Conservation (phyloP, 2,797 vertebrate species). For the Bradypodion pumilum region DNA sequence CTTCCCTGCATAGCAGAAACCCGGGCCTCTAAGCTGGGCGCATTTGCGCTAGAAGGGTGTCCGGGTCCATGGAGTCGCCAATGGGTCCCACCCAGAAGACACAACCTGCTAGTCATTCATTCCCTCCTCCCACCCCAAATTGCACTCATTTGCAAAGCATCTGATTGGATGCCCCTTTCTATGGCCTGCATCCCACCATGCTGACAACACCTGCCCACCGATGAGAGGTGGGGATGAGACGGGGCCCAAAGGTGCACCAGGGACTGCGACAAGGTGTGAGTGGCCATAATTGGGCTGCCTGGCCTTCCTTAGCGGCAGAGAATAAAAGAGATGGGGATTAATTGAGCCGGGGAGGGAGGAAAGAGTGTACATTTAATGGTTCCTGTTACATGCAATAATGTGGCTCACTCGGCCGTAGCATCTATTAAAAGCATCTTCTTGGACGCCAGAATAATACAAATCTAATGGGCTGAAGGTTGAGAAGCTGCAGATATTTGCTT, state of each 20-base stretch:
- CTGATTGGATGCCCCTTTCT: background rate
- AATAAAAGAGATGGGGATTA: background rate
- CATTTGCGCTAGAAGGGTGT: too few species aligned
- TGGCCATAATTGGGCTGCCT: background rate
- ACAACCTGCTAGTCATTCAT: accelerated
- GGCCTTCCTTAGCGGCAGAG: background rate
- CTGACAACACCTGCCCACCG: background rate
- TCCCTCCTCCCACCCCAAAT: background rate
- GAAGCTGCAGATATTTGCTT: background rate
- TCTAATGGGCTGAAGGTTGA: background rate
- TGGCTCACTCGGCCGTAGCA: background rate
- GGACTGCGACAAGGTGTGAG: background rate
- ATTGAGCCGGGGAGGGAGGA: background rate
- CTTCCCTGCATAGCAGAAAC: background rate
- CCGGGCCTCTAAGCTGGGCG: too few species aligned
- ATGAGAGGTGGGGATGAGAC: background rate
- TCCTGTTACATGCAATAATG: background rate
- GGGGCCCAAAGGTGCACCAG: background rate
- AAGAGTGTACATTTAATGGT: background rate
- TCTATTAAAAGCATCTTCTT: background rate
- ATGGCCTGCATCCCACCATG: background rate
- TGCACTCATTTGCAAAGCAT: background rate
- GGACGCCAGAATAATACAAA: background rate
- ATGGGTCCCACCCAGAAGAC: background rate
- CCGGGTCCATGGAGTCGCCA: background rate